Evolutionary conservation across 1,140 invertebrate species (phyloP).

Genomic region (Leptinotarsa texana): DNA sequence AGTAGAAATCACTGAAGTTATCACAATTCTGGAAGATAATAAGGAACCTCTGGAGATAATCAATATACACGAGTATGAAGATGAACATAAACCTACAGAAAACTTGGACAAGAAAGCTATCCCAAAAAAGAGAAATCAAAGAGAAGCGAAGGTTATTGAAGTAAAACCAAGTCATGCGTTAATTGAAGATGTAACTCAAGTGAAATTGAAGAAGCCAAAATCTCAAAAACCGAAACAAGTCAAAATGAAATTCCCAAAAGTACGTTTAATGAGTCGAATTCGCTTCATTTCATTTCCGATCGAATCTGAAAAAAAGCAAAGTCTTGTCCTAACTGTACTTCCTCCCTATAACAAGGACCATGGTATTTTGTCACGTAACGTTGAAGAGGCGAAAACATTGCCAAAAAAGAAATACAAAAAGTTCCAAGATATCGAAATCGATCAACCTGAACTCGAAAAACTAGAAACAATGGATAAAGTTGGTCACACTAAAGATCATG

Average conservation of each 20-base stretch:
- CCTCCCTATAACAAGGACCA: slow-evolving; percentile 61
- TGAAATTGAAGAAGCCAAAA: slow-evolving; percentile 41
- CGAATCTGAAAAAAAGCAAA: slow-evolving; percentile 52
- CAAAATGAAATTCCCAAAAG: slow-evolving; percentile 64
- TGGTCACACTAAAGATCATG: slow-evolving; percentile 57
- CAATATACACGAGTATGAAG: slow-evolving; percentile 37
- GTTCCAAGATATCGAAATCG: slow-evolving; percentile 63
- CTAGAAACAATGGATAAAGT: slow-evolving; percentile 51
- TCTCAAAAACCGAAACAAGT: slow-evolving; percentile 64
- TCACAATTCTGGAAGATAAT: slow-evolving; percentile 50
- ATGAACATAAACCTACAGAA: slow-evolving; percentile 16
- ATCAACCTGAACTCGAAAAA: slow-evolving; percentile 64
- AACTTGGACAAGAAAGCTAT: slow-evolving; percentile 16
- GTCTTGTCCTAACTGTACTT: slow-evolving; percentile 59
- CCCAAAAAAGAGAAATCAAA: slow-evolving; percentile 31
- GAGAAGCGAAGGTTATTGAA: slow-evolving; percentile 37
- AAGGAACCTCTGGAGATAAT: slow-evolving; percentile 49
- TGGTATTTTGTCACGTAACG: slow-evolving; percentile 71
- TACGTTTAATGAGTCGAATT: slow-evolving; percentile 70
- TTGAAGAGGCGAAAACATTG: slow-evolving; percentile 68
- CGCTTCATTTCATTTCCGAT: slow-evolving; percentile 65
- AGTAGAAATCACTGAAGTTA: slow-evolving; percentile 50
- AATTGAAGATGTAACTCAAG: not conserved
- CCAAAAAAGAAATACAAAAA: slow-evolving; percentile 59
- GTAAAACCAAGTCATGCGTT: slow-evolving; percentile 38